phyloP scores from a whole-genome alignment of 2,888 invertebrate species.

The Spilosoma lubricipeda region DNA sequence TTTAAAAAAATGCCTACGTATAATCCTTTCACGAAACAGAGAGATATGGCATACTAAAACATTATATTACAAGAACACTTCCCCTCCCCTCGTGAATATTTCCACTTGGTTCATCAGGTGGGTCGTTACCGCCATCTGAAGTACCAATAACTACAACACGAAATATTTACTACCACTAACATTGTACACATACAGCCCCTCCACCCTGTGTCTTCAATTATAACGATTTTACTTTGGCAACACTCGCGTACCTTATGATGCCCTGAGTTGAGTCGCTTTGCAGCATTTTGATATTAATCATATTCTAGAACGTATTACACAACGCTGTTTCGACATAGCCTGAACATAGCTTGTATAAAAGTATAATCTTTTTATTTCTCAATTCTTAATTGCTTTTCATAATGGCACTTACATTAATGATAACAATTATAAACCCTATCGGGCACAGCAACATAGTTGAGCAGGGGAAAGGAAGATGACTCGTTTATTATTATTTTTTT shows the following conservation, averaged over 20 bases:
- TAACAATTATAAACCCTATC: neutral
- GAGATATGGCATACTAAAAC: neutral
- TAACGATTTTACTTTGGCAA: constrained; percentile 16
- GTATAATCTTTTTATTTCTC: too few relatives aligned
- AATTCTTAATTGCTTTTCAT: too few relatives aligned
- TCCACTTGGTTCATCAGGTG: constrained; percentile 41
- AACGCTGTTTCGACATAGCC: neutral
- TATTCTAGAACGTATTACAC: neutral
- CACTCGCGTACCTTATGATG: neutral
- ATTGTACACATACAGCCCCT: neutral
- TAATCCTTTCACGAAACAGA: neutral
- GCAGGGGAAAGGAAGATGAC: neutral
- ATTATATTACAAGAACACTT: constrained; percentile 8
- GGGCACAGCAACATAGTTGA: neutral
- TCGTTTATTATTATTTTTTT: too few relatives aligned
- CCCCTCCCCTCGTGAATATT: constrained; percentile 6
- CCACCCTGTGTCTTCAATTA: constrained; percentile 14
- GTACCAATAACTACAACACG: constrained; percentile 31
- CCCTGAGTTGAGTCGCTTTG: constrained; percentile 5
- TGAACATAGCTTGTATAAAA: too few relatives aligned
- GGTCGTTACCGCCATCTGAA: constrained; percentile 37
- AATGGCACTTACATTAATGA: too few relatives aligned
- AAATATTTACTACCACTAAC: constrained; percentile 37
- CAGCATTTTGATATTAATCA: neutral
- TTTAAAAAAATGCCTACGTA: neutral